phyloP scores from a whole-genome alignment of 2,797 vertebrate species.

The Rhadinocentrus ornatus region DNA sequence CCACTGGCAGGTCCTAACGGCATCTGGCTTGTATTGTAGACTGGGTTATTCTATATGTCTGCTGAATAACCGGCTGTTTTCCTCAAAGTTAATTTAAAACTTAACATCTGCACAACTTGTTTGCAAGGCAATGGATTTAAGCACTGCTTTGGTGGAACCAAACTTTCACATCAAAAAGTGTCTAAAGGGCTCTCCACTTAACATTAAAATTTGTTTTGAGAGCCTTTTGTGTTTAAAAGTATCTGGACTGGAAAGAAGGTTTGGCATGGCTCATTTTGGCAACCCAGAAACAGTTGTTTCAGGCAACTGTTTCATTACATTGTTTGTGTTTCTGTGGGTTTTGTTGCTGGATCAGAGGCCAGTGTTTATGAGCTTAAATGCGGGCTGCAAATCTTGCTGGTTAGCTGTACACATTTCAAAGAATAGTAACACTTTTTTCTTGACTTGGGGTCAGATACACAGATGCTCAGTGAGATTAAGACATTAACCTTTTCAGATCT shows the following conservation, averaged over 20 bases:
- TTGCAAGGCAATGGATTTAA: not conserved
- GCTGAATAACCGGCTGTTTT: not conserved
- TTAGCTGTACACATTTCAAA: not conserved
- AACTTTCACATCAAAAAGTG: not conserved
- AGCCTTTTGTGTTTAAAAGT: not conserved
- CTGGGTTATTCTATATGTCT: not conserved
- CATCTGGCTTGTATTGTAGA: constrained; percentile 9
- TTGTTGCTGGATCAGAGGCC: constrained; percentile 2
- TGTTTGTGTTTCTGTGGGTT: constrained; percentile 2
- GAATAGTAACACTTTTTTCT: not conserved
- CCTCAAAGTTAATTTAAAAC: not conserved
- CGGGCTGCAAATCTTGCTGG: constrained; percentile 3
- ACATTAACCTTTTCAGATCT: not conserved
- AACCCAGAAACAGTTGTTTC: constrained; percentile 2
- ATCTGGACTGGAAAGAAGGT: constrained; percentile 1
- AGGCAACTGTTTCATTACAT: constrained; percentile 6
- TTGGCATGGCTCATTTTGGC: constrained; percentile 12
- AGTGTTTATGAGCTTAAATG: not conserved
- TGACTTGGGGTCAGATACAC: not conserved
- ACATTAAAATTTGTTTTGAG: not conserved
- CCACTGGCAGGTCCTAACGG: constrained; percentile 7
- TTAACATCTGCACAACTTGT: not conserved
- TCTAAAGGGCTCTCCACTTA: not conserved
- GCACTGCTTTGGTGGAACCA: not conserved
- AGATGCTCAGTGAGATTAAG: not conserved